These are phyloP conservation scores for Rhagonycha fulva DNA, from an alignment of 2,888 invertebrate species.

Conservation along the genomic window DNA sequence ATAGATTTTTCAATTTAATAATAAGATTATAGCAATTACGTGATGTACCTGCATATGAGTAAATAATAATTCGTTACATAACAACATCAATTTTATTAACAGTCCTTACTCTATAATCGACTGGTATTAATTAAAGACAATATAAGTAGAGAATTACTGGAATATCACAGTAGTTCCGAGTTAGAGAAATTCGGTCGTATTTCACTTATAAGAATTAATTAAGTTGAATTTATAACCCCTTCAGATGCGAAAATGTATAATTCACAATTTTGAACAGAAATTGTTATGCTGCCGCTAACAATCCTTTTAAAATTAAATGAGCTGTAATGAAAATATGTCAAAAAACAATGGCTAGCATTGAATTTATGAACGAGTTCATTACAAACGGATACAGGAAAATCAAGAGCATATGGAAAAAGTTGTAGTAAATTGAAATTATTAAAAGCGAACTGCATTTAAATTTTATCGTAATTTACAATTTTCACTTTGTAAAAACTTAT, in stretches of 20 bases:
- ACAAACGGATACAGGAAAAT: conserved; percentile 4
- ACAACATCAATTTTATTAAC: not conserved
- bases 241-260: conserved; percentile 5
- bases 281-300: conserved; percentile 13
- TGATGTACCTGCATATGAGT: no score
- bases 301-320: conserved; percentile 19
- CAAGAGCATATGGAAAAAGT: conserved; percentile 16
- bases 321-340: conserved; percentile 14
- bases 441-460: not conserved
- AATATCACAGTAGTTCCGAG: not conserved
- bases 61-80: not conserved
- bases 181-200: not conserved
- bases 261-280: conserved; percentile 6
- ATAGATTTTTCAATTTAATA: no score
- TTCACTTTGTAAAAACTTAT: not conserved
- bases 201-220: conserved; percentile 1
- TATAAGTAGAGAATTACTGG: not conserved
- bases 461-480: not conserved
- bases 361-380: conserved; percentile 21
- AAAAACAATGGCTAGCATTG: conserved; percentile 12
- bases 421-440: not conserved
- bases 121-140: not conserved
- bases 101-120: not conserved
- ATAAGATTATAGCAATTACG: no score
- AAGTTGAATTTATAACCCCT: conserved; percentile 4